These are phyloP conservation scores for Indicator maculatus DNA, from an alignment of 2,113 vertebrate species.

Conservation along the genomic window DNA sequence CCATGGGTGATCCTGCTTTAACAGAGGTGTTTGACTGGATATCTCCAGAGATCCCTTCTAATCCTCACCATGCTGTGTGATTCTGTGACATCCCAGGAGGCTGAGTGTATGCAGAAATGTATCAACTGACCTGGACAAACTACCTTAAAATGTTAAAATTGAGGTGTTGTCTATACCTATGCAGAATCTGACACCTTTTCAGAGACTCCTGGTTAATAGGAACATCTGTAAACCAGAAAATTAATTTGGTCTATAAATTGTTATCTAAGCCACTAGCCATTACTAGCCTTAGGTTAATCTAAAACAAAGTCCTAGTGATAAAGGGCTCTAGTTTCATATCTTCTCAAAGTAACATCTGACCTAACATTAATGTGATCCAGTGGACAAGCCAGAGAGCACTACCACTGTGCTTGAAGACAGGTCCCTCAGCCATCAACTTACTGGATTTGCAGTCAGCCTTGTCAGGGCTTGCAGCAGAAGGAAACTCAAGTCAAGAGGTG, in stretches of 20 bases:
- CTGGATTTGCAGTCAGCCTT: background rate
- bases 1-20: too few relatives aligned
- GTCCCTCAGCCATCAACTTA: background rate
- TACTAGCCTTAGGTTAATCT: background rate
- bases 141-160: background rate
- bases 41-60: too few relatives aligned
- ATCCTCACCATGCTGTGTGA: too few relatives aligned
- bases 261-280: background rate
- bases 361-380: background rate
- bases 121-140: background rate
- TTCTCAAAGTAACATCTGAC: background rate
- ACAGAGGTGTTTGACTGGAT: too few relatives aligned
- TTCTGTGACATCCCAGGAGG: background rate
- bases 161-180: background rate
- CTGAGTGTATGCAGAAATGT: background rate
- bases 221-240: background rate
- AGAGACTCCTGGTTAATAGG: background rate
- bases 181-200: background rate
- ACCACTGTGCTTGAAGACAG: rapidly evolving
- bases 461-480: background rate
- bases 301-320: background rate
- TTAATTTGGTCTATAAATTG: background rate
- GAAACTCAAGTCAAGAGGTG: background rate
- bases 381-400: background rate
- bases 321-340: background rate